These are phyloP conservation scores for Sus cebifrons DNA, from an alignment of 2,797 vertebrate species.

Conservation along the genomic window DNA sequence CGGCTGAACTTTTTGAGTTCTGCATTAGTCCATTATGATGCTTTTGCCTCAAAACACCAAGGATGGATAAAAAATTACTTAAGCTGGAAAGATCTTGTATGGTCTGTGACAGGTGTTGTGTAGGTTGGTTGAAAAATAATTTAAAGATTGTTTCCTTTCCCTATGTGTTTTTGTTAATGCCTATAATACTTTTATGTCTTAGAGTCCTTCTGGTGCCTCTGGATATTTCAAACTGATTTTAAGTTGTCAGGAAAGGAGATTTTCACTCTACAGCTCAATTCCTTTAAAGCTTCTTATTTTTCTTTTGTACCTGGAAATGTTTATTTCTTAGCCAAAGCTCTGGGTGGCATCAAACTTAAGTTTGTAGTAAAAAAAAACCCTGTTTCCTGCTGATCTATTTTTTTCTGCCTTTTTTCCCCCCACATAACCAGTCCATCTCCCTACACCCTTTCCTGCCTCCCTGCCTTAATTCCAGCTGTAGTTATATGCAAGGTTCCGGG, in stretches of 20 bases:
- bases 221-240: constrained; percentile 69
- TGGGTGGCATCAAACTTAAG: constrained; percentile 51
- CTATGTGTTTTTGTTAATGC: constrained; percentile 81
- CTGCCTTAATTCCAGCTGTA: neutral
- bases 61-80: constrained; percentile 63
- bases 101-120: constrained; percentile 81
- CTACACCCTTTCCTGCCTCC: neutral
- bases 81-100: constrained; percentile 71
- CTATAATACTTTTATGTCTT: constrained; percentile 77
- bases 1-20: constrained; percentile 31
- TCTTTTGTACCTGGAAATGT: constrained; percentile 59
- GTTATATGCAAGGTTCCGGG: constrained; percentile 39
- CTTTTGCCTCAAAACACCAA: constrained; percentile 64
- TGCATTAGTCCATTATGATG: constrained; percentile 55
- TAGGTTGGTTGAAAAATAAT: constrained; percentile 84
- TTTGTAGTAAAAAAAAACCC: constrained; percentile 26
- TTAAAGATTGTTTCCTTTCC: constrained; percentile 77
- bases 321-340: constrained; percentile 71
- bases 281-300: constrained; percentile 66
- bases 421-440: neutral
- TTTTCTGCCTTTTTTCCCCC: neutral
- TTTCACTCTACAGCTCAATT: constrained; percentile 69
- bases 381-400: neutral
- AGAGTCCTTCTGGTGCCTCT: constrained; percentile 75
- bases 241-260: constrained; percentile 69